These are phyloP conservation scores for Phrynocephalus vlangalii DNA, from an alignment of 2,797 vertebrate genomes.

Conservation along the genomic window DNA sequence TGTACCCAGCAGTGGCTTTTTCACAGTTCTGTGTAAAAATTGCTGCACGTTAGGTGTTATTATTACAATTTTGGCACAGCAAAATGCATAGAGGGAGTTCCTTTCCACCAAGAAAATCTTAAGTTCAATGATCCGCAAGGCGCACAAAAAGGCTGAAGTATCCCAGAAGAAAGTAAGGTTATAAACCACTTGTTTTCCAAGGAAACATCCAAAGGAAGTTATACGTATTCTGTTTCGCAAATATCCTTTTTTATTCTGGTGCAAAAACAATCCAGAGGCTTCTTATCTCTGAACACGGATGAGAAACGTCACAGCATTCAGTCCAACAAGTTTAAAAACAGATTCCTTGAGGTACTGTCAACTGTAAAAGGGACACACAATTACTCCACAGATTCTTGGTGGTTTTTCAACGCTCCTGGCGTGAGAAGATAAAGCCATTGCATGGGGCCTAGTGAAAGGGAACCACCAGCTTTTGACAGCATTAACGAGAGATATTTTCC, in stretches of 20 bases:
- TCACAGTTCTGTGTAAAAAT: not conserved
- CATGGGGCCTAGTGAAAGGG: conserved; percentile 23
- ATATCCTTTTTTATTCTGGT: not conserved
- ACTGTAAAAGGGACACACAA: not conserved
- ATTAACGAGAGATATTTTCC: not conserved
- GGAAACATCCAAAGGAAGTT: not conserved
- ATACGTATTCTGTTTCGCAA: not conserved
- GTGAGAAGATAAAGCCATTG: conserved; percentile 25
- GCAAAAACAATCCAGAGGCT: not conserved
- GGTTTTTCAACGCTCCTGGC: conserved; percentile 11
- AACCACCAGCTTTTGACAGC: not conserved
- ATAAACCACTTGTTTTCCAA: conserved; percentile 12
- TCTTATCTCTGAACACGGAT: not conserved
- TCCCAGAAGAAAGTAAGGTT: not conserved
- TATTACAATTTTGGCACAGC: conserved; percentile 10
- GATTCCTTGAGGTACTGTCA: not conserved
- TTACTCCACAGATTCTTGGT: conserved; percentile 8
- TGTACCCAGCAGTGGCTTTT: not conserved
- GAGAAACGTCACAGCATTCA: not conserved
- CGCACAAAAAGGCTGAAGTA: conserved; percentile 2
- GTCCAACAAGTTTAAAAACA: not conserved
- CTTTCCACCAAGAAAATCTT: not conserved
- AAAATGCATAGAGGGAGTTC: conserved; percentile 36
- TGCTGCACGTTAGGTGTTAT: not conserved
- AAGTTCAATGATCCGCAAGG: conserved; percentile 9